Percentiles rank a stretch among this genome's conserved stretches.
phyloP scores from a whole-genome alignment of 1,140 invertebrate genomes.

The Hylyphantes graminicola region DNA sequence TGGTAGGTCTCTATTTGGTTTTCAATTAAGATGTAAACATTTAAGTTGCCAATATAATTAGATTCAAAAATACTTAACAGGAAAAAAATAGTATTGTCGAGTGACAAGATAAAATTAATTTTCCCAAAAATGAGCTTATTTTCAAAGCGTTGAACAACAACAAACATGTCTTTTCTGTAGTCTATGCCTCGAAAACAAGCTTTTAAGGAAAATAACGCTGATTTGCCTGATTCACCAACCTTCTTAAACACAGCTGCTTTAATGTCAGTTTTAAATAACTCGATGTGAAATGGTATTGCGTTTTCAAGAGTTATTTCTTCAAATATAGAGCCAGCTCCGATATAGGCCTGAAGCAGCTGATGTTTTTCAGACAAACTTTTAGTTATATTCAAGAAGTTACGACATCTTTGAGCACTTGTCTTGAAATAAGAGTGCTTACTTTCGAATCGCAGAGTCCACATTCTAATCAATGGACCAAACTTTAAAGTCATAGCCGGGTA shows the following conservation, averaged over 20 bases:
- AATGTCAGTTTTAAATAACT: not conserved
- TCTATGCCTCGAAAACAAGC: not conserved
- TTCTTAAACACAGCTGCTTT: not conserved
- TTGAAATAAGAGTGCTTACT: not conserved
- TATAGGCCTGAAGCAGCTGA: slow-evolving; percentile 2
- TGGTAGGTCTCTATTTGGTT: not conserved
- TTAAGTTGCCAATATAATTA: not conserved
- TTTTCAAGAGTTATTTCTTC: too few relatives aligned
- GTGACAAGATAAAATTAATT: too few relatives aligned
- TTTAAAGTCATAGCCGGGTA: not conserved
- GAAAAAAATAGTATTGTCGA: too few relatives aligned
- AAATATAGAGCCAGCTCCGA: not conserved
- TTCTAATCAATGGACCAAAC: slow-evolving; percentile 13
- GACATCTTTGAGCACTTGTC: not conserved
- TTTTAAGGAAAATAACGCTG: not conserved
- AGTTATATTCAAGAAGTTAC: slow-evolving; percentile 16
- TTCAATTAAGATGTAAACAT: not conserved
- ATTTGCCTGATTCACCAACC: not conserved
- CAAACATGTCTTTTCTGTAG: slow-evolving; percentile 8
- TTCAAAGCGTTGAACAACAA: not conserved
- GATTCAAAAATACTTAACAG: not conserved
- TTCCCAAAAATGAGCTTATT: too few relatives aligned
- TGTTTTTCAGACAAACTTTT: slow-evolving; percentile 16
- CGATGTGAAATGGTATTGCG: not conserved
- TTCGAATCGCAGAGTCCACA: slow-evolving; percentile 29